Evolutionary conservation across 1,140 invertebrate genomes (phyloP).

Genomic region (Popillia japonica): DNA sequence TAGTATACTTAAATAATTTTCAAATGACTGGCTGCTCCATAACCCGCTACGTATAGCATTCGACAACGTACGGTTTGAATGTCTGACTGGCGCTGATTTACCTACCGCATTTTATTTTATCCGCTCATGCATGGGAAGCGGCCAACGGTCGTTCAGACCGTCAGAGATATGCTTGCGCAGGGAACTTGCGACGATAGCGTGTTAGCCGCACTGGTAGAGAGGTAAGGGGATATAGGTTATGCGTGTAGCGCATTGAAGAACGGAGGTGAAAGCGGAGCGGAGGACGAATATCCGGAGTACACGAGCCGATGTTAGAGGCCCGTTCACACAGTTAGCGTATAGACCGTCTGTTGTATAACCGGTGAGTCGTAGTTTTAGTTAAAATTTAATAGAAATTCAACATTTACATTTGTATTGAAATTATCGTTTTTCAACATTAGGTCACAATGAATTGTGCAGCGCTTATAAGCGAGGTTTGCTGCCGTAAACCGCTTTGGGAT

Average conservation of each 20-base stretch:
- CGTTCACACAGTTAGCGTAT: slow-evolving; percentile 4
- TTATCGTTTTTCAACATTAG: background rate
- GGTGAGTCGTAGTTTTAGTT: background rate
- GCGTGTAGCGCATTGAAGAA: background rate
- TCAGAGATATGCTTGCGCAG: background rate
- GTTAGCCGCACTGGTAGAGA: background rate
- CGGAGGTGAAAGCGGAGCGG: slow-evolving; percentile 15
- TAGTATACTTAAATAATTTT: too few species aligned
- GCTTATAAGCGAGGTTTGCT: background rate
- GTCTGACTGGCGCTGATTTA: background rate
- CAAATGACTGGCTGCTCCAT: too few species aligned
- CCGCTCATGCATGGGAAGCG: background rate
- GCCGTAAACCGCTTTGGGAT: slow-evolving; percentile 12
- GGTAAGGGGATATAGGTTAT: background rate
- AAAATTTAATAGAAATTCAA: too few species aligned
- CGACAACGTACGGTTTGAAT: background rate
- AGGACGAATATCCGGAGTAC: slow-evolving; percentile 6
- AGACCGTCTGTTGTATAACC: background rate
- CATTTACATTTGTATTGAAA: background rate
- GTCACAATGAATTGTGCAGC: background rate
- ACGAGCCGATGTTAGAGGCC: background rate
- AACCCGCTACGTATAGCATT: too few species aligned
- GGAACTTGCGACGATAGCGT: background rate
- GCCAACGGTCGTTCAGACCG: background rate
- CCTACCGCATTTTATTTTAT: background rate